Evolutionary conservation across 2,888 invertebrate genomes (phyloP).

Genomic region (Drosophila falleni): DNA sequence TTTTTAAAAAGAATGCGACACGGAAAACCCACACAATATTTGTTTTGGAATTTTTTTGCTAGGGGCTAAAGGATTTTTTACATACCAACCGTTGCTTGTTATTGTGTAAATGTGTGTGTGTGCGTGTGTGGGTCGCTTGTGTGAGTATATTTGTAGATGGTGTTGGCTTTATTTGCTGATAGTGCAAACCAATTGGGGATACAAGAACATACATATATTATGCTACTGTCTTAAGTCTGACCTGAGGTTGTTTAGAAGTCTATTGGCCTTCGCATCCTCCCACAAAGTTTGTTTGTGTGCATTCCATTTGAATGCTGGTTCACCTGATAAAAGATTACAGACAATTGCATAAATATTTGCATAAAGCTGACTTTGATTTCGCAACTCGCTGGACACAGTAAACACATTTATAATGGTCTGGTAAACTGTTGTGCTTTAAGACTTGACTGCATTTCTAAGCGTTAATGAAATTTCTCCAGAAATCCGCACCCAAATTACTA

Average conservation of each 20-base stretch:
- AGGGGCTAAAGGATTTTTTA: constrained; percentile 39
- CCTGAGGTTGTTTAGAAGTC: constrained; percentile 44
- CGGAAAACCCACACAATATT: constrained; percentile 46
- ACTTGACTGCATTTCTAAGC: neutral
- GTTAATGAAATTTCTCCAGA: neutral
- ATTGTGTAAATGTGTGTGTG: constrained; percentile 6
- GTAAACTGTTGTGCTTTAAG: constrained; percentile 14
- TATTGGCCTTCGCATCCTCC: constrained; percentile 46
- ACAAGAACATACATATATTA: constrained; percentile 24
- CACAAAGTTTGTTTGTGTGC: constrained; percentile 14
- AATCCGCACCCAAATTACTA: constrained; percentile 10
- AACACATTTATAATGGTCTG: constrained; percentile 26
- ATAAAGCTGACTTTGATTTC: constrained; percentile 25
- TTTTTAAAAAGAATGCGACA: constrained; percentile 39
- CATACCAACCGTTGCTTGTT: constrained; percentile 34
- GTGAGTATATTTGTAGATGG: constrained; percentile 39
- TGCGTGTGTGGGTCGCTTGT: neutral
- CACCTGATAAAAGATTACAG: constrained; percentile 37
- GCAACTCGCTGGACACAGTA: constrained; percentile 11
- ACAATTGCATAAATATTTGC: constrained; percentile 43
- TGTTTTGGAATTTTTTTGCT: constrained; percentile 48
- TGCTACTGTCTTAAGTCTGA: constrained; percentile 26
- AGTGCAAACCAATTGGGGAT: constrained; percentile 49
- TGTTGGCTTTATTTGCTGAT: constrained; percentile 61
- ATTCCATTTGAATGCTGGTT: neutral